phyloP scores from a whole-genome alignment of 2,113 vertebrate genomes.

The Chitala chitala region DNA sequence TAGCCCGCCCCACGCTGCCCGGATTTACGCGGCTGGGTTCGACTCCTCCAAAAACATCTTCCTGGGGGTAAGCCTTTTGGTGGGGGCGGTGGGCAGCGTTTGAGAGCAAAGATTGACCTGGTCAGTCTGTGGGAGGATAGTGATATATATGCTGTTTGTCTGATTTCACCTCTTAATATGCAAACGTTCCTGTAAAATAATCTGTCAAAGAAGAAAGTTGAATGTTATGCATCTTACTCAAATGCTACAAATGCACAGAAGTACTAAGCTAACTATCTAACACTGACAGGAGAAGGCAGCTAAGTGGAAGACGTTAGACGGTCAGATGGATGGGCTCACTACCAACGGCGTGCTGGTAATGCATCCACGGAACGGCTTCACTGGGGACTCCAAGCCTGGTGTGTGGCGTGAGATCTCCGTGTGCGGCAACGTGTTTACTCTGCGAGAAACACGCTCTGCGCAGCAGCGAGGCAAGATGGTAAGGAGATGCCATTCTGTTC shows the following conservation, averaged over 20 bases:
- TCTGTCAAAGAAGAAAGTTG: too few species aligned
- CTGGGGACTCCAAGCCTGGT: constrained; percentile 90
- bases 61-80: constrained; percentile 76
- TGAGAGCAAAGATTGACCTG: background rate
- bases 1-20: constrained; percentile 86
- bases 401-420: constrained; percentile 98
- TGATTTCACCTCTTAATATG: too few species aligned
- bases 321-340: constrained; percentile 95
- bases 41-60: constrained; percentile 99
- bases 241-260: too few species aligned
- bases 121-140: background rate
- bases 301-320: constrained; percentile 91
- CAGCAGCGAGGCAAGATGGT: constrained; percentile 97
- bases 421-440: constrained; percentile 92
- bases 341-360: constrained; percentile 97
- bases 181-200: too few species aligned
- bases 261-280: background rate
- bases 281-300: constrained; percentile 85
- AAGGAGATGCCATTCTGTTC: too few species aligned
- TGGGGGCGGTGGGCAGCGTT: background rate
- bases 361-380: constrained; percentile 93
- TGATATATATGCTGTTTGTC: too few species aligned
- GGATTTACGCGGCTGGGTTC: constrained; percentile 95
- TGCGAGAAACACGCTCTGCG: constrained; percentile 91
- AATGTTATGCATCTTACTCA: too few species aligned